Base-by-base conservation (phyloP, 1,140 invertebrate genomes). In the Trinorchestia longiramus region DNA sequence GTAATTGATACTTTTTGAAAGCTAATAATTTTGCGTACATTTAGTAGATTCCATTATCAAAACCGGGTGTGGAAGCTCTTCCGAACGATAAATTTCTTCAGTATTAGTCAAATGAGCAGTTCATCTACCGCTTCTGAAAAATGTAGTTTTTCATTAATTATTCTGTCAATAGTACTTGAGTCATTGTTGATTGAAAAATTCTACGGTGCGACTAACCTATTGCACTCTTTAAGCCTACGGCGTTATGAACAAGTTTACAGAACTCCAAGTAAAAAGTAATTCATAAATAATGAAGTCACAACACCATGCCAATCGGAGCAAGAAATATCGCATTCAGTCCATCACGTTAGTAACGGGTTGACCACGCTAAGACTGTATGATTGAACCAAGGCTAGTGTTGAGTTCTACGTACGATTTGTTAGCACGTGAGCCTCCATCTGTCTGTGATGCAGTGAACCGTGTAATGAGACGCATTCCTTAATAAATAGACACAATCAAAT, bases 401-500 rank as follows among this genome's bases (percentile, higher is more conserved):
- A 77, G 62, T 28, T 77, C 62, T 77, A 28, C 62, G 62, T 77
- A 77, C 62, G 43, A 90, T 90, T 90, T 90, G 43, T 90, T 90
- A 90, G 88, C 88, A 43, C 88, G 88, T 90, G n/a, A 43, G 88
- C 88, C 43, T 94, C 92, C 6, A 94, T 94, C 44, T 43, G 43
- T 94, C 92, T 94, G 92, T n/a, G 92, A 94, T 94, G 92, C 92
- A 47, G 43, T 94, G 43, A 47, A 94, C 41, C 92, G 44, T 94
- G 92, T 94, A 94, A 94, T 94, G 92, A 94, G 92, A 94, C 92
- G 43, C 44, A 45, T 43, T 45, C 36, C 92, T 45, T 94, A 94
- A 94, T 94, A 94, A 94, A 94, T 94, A 94, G 92, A 45, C 92
- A 44, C 44, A 94, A 94, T 94, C 92, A 94, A 94, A 94, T 47